Evolutionary conservation across 2,797 vertebrate genomes (phyloP).

Genomic region (Pachyuromys duprasi): DNA sequence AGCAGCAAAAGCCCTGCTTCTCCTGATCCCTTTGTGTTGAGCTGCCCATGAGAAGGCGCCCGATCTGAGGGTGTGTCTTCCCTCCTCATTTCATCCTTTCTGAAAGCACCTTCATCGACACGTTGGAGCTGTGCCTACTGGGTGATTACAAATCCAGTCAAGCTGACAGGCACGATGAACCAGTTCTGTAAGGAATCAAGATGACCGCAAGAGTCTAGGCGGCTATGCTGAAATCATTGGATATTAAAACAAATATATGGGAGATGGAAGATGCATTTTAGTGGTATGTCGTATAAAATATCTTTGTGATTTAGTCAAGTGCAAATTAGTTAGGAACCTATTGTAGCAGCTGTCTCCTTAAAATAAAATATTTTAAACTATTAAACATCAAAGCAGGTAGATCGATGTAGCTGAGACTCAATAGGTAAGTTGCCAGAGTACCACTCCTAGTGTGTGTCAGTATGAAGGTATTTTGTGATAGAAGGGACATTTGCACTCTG

Average conservation of each 20-base stretch:
- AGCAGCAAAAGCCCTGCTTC: not conserved
- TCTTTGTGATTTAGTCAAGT: constrained; percentile 8
- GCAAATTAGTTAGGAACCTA: not conserved
- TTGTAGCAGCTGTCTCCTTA: not conserved
- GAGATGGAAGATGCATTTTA: constrained; percentile 1
- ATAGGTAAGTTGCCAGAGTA: not conserved
- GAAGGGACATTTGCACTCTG: not conserved
- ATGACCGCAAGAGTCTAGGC: not conserved
- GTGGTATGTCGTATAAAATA: not conserved
- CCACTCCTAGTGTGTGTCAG: accelerated
- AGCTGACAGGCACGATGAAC: not conserved
- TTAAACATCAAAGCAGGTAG: not conserved
- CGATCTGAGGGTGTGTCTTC: not conserved
- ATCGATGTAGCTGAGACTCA: not conserved
- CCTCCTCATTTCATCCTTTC: not conserved
- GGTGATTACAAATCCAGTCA: not conserved
- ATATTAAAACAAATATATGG: not conserved
- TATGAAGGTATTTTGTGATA: not conserved
- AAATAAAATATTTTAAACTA: not conserved
- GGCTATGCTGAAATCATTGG: not conserved
- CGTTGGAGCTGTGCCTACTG: not conserved
- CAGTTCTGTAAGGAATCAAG: not conserved
- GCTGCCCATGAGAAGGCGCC: not conserved
- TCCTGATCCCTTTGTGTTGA: not conserved
- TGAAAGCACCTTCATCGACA: not conserved